phyloP scores from a whole-genome alignment of 2,113 vertebrate genomes.

The Pomatostomus ruficeps region DNA sequence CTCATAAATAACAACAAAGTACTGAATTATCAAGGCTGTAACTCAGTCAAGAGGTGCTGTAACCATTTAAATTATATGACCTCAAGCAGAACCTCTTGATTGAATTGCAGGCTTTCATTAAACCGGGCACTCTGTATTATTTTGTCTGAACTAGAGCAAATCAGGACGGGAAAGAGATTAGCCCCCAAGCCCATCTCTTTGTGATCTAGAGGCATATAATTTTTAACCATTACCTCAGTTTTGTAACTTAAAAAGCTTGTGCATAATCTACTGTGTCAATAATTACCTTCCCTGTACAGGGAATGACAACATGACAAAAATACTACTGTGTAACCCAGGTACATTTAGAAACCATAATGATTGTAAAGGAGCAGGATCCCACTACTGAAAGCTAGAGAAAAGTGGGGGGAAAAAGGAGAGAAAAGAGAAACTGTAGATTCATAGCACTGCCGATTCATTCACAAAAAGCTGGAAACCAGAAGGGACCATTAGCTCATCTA shows the following conservation, averaged over 20 bases:
- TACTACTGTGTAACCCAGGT: neutral
- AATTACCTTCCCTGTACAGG: neutral
- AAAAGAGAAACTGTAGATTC: constrained; percentile 8
- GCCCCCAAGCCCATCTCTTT: constrained; percentile 47
- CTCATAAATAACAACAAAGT: constrained; percentile 73
- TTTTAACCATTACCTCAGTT: constrained; percentile 38
- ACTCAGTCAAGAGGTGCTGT: constrained; percentile 63
- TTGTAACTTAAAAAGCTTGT: constrained; percentile 35
- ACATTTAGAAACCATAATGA: neutral
- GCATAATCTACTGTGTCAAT: neutral
- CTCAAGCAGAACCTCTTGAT: constrained; percentile 64
- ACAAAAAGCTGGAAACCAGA: constrained; percentile 44
- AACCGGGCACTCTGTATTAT: constrained; percentile 54
- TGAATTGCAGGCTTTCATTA: constrained; percentile 69
- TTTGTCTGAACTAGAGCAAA: constrained; percentile 55
- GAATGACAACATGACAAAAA: constrained; percentile 28
- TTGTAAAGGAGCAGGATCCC: constrained; percentile 3
- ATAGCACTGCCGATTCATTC: constrained; percentile 32
- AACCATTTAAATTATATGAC: constrained; percentile 68
- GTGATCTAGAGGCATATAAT: constrained; percentile 33
- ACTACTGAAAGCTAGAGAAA: neutral
- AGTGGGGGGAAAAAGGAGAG: neutral
- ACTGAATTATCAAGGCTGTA: constrained; percentile 65
- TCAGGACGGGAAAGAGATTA: constrained; percentile 52
- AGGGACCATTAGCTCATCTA: constrained; percentile 54